Evolutionary conservation across 2,113 vertebrate species (phyloP).

Genomic region (Gavialis gangeticus): DNA sequence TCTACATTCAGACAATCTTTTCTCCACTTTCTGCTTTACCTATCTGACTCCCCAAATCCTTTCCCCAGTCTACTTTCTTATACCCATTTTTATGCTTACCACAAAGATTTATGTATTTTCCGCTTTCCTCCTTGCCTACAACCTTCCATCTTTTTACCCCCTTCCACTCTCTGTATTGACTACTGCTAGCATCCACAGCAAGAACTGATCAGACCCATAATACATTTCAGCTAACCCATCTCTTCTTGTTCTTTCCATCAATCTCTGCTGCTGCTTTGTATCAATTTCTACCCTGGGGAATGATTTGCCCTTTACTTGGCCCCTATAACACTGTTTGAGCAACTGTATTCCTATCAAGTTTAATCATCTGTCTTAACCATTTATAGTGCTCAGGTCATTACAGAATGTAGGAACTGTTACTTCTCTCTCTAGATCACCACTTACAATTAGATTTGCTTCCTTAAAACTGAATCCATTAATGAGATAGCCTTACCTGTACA

Average conservation of each 20-base stretch:
- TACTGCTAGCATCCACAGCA: constrained; percentile 24
- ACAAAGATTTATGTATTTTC: neutral
- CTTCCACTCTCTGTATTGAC: constrained; percentile 9
- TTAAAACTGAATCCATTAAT: constrained; percentile 11
- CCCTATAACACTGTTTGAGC: constrained; percentile 52
- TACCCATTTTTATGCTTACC: neutral
- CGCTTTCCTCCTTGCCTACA: neutral
- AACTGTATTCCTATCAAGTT: constrained; percentile 57
- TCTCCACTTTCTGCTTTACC: neutral
- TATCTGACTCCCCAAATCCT: rapidly evolving
- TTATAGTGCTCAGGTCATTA: constrained; percentile 42
- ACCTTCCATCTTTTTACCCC: neutral
- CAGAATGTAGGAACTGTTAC: rapidly evolving
- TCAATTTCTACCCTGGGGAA: constrained; percentile 46
- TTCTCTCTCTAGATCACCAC: constrained; percentile 8
- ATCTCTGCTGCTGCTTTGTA: constrained; percentile 45
- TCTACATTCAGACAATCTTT: neutral
- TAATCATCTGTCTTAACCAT: constrained; percentile 42
- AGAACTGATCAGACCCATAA: constrained; percentile 20
- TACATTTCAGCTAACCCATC: constrained; percentile 61
- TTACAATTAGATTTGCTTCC: neutral
- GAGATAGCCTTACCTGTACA: neutral
- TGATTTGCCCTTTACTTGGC: constrained; percentile 66
- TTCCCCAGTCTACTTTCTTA: neutral
- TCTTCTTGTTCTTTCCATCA: constrained; percentile 34